phyloP scores from a whole-genome alignment of 2,888 invertebrate species.

The Augochlorella aurata region DNA sequence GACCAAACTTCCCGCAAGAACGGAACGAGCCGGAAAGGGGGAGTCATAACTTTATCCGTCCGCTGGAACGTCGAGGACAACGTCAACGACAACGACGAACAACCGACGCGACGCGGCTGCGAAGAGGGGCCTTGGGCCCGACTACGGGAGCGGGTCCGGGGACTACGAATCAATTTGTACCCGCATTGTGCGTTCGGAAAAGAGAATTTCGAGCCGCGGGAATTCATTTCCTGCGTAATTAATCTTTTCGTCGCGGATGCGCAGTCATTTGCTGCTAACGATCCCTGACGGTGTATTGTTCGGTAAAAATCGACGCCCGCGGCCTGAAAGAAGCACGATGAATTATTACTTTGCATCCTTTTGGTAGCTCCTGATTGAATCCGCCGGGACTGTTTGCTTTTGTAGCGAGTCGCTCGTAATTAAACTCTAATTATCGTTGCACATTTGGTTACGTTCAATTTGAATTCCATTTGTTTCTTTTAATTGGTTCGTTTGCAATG shows the following conservation, averaged over 20 bases:
- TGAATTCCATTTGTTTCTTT: no score
- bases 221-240: background rate
- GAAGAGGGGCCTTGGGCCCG: background rate
- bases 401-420: background rate
- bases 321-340: background rate
- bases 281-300: background rate
- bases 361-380: background rate
- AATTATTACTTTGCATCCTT: background rate
- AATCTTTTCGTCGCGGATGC: background rate
- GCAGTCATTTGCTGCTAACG: conserved; percentile 1
- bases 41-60: conserved; percentile 73
- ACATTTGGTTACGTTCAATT: no score
- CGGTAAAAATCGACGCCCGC: background rate
- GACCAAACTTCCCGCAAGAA: conserved; percentile 46
- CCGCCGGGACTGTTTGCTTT: background rate
- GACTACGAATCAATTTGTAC: background rate
- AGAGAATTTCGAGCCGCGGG: conserved; percentile 3
- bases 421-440: background rate
- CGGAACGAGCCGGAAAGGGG: conserved; percentile 47
- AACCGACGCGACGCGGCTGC: background rate
- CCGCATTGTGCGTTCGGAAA: conserved; percentile 2
- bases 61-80: conserved; percentile 54
- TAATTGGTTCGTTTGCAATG: no score
- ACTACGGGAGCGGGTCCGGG: conserved; percentile 9
- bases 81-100: conserved; percentile 51